These are phyloP conservation scores for Drosophila aff. DNA, from an alignment of 1,140 invertebrate species.

Conservation along the genomic window DNA sequence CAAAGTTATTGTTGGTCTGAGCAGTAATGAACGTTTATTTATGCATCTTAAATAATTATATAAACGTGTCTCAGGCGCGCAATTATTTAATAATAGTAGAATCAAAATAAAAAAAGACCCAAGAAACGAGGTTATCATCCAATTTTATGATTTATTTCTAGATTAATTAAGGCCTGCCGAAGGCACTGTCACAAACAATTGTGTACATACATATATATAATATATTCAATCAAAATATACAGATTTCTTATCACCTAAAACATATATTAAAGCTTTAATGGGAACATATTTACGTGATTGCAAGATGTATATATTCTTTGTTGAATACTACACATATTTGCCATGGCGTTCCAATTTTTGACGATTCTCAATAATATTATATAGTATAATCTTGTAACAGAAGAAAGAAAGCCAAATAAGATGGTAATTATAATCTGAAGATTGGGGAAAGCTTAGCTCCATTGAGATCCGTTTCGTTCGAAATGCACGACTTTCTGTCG, in stretches of 20 bases:
- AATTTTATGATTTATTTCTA: not conserved
- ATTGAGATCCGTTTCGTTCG: slow-evolving; percentile 1
- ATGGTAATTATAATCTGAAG: not conserved
- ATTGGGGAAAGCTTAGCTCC: not conserved
- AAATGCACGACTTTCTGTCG: not conserved
- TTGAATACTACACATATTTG: not conserved
- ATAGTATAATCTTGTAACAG: not conserved
- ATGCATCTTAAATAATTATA: slow-evolving; percentile 6
- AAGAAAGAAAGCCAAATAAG: slow-evolving; percentile 1
- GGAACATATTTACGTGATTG: not conserved
- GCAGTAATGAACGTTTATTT: slow-evolving; percentile 9
- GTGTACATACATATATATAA: slow-evolving; percentile 3
- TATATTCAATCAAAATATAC: not conserved
- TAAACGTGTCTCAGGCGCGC: not conserved
- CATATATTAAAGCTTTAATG: slow-evolving; percentile 1
- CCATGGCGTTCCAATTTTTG: not conserved
- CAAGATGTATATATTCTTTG: not conserved
- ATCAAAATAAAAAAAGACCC: not conserved
- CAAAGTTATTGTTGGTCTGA: not conserved
- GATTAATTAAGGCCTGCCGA: not conserved
- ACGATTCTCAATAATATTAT: not conserved
- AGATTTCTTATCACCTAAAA: slow-evolving; percentile 26
- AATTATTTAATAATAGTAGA: not conserved
- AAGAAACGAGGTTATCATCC: slow-evolving; percentile 4
- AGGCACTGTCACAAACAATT: not conserved